Conservation (phyloP, 2,888 invertebrate species). For the Lycophotia porphyrea region DNA sequence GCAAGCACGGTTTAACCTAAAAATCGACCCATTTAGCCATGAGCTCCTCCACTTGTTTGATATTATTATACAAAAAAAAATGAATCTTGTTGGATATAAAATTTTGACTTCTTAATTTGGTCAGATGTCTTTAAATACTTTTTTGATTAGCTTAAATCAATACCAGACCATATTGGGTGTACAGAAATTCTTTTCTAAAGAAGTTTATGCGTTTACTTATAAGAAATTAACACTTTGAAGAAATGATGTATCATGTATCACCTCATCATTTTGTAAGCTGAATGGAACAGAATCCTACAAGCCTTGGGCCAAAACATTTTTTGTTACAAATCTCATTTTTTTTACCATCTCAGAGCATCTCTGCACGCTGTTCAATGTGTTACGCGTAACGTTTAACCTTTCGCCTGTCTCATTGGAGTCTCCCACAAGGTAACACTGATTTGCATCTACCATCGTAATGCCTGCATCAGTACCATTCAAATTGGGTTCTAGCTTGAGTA, state of each 20-base stretch:
- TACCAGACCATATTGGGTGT: neutral
- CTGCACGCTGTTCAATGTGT: slow-evolving; percentile 83
- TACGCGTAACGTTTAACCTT: slow-evolving; percentile 87
- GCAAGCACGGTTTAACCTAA: no score
- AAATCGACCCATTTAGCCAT: no score
- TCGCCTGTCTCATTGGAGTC: slow-evolving; percentile 83
- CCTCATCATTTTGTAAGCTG: neutral
- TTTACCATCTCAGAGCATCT: slow-evolving; percentile 60
- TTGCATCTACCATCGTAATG: slow-evolving; percentile 42
- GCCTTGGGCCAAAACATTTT: slow-evolving; percentile 67
- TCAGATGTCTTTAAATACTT: neutral
- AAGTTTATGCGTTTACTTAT: no score
- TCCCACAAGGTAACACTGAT: slow-evolving; percentile 86
- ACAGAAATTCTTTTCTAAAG: neutral
- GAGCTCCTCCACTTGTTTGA: neutral
- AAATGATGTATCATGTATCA: neutral
- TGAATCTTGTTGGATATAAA: neutral
- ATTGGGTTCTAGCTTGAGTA: neutral
- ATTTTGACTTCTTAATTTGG: neutral
- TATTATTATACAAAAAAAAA: neutral
- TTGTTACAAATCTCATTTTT: slow-evolving; percentile 64
- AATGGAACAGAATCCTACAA: slow-evolving; percentile 19
- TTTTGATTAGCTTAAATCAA: neutral
- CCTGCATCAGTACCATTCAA: slow-evolving; percentile 6
- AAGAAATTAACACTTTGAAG: neutral